These are phyloP conservation scores for Oxycera nigricornis DNA, from an alignment of 2,888 invertebrate genomes.

Conservation along the genomic window DNA sequence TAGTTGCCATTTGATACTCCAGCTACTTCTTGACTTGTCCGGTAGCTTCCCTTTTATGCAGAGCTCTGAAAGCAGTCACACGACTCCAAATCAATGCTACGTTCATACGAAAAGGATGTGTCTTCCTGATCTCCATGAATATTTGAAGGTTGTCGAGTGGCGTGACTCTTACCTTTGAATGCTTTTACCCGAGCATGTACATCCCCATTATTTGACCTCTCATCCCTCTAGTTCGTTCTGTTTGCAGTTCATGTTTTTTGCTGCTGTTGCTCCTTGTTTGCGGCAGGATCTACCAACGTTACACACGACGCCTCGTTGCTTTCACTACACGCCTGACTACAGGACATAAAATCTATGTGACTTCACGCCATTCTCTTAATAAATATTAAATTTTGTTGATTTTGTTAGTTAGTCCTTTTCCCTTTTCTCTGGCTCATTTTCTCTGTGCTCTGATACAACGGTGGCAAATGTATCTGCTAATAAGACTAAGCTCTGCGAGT, in stretches of 20 bases:
- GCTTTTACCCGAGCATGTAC: neutral
- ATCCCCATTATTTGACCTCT: neutral
- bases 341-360: conserved; percentile 14
- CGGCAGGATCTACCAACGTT: neutral
- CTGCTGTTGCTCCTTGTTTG: neutral
- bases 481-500: conserved; percentile 23
- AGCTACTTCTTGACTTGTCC: neutral
- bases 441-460: neutral
- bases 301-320: neutral
- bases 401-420: conserved; percentile 16
- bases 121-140: neutral
- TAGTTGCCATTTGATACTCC: neutral
- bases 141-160: conserved; percentile 15
- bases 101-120: neutral
- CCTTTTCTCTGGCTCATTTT: neutral
- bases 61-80: neutral
- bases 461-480: conserved; percentile 9
- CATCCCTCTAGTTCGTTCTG: neutral
- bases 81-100: conserved; percentile 1
- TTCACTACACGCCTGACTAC: neutral
- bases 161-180: neutral
- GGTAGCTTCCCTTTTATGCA: neutral
- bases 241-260: neutral
- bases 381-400: conserved; percentile 37
- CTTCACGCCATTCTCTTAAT: conserved; percentile 21